A percentile compares a stretch with the other conserved stretches of the same genome.
These are phyloP conservation scores for Diaphora mendica DNA, from an alignment of 2,888 invertebrate species.

Conservation along the genomic window DNA sequence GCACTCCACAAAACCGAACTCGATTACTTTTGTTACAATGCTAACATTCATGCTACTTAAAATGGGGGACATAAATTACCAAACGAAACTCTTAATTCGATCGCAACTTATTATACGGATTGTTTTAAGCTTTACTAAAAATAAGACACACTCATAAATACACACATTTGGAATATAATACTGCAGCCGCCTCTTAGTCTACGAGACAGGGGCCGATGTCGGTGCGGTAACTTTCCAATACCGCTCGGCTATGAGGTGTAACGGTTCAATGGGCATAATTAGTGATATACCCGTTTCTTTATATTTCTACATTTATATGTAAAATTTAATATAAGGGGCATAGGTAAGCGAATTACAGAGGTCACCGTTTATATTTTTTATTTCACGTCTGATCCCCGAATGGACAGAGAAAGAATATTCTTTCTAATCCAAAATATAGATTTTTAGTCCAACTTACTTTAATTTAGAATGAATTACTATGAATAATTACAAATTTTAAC, in stretches of 20 bases:
- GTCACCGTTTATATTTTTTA: background rate
- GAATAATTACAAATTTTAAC: too few relatives aligned
- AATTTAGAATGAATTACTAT: too few relatives aligned
- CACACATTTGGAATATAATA: background rate
- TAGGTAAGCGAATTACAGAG: background rate
- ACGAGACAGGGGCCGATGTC: slow-evolving; percentile 16
- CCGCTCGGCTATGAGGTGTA: slow-evolving; percentile 42
- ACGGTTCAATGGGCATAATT: slow-evolving; percentile 64
- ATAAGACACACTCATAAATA: too few relatives aligned
- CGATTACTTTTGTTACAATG: too few relatives aligned
- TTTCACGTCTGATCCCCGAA: background rate
- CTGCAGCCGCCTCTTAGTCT: slow-evolving; percentile 12
- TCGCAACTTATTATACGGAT: background rate
- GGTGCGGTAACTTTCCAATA: slow-evolving; percentile 49
- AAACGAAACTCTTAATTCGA: background rate
- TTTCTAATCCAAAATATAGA: too few relatives aligned
- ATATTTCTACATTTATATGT: slow-evolving; percentile 45
- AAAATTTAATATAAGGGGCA: background rate
- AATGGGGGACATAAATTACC: background rate
- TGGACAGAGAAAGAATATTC: too few relatives aligned
- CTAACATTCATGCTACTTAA: too few relatives aligned
- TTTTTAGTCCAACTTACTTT: too few relatives aligned
- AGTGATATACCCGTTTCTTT: slow-evolving; percentile 61
- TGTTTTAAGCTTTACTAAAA: background rate
- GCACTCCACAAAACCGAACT: background rate